These are phyloP conservation scores for Ptychobarbus kaznakovi DNA, from an alignment of 2,797 vertebrate genomes.

Conservation along the genomic window DNA sequence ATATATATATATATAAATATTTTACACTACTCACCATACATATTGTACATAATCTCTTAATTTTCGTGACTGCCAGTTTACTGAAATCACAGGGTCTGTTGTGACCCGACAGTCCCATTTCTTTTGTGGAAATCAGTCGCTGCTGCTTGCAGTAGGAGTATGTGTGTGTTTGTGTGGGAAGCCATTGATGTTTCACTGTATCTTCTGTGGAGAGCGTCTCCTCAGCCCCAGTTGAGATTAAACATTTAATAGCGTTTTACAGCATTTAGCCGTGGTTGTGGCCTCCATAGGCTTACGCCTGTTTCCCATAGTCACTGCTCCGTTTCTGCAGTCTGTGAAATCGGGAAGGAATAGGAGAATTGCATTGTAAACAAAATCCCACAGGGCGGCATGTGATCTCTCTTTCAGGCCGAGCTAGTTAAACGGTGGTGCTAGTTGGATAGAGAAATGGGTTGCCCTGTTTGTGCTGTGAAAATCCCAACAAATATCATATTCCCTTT, in stretches of 20 bases:
- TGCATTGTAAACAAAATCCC: slow-evolving; percentile 61
- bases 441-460: slow-evolving; percentile 47
- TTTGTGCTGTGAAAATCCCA: slow-evolving; percentile 59
- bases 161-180: slow-evolving; percentile 53
- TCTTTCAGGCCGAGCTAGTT: slow-evolving; percentile 51
- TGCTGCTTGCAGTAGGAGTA: slow-evolving; percentile 32
- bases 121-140: slow-evolving; percentile 15
- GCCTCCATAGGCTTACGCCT: slow-evolving; percentile 52
- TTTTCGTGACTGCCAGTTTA: not conserved
- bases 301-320: slow-evolving; percentile 50
- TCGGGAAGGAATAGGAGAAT: slow-evolving; percentile 56
- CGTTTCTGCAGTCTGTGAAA: slow-evolving; percentile 56
- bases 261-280: slow-evolving; percentile 55
- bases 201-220: slow-evolving; percentile 48
- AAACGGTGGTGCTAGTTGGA: slow-evolving; percentile 31
- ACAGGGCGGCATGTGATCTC: slow-evolving; percentile 47
- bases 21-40: not conserved
- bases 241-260: slow-evolving; percentile 63
- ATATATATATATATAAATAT: not conserved
- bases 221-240: slow-evolving; percentile 60
- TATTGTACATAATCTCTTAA: slow-evolving; percentile 8
- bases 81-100: not conserved
- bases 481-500: slow-evolving; percentile 54
- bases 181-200: slow-evolving; percentile 57
- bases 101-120: not conserved